Percentiles rank a stretch among this genome's conserved stretches.
phyloP scores from a whole-genome alignment of 1,140 invertebrate genomes.

The Drosophila rhopaloa region DNA sequence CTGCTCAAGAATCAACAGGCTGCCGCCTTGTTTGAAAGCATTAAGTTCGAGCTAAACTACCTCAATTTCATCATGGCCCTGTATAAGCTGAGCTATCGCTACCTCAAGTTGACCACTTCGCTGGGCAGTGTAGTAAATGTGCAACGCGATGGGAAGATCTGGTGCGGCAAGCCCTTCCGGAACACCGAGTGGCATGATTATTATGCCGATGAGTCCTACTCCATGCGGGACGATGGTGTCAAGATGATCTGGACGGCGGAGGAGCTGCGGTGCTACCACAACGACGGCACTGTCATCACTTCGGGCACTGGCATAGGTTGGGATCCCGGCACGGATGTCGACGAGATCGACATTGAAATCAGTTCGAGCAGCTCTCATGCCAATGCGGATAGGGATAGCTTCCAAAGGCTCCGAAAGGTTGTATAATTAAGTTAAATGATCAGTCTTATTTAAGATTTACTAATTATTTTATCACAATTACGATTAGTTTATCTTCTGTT shows the following conservation, averaged over 20 bases:
- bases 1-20: conserved; percentile 13
- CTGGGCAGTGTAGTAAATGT: conserved; percentile 66
- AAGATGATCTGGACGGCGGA: conserved; percentile 63
- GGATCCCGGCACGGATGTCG: conserved; percentile 36
- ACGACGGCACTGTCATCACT: conserved; percentile 66
- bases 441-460: too few species aligned
- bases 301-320: conserved; percentile 25
- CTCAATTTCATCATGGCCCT: conserved; percentile 45
- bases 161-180: conserved; percentile 49
- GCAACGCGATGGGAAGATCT: conserved; percentile 33
- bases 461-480: too few species aligned
- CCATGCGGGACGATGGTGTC: conserved; percentile 71
- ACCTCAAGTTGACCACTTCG: conserved; percentile 65
- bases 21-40: conserved; percentile 42
- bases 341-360: conserved; percentile 59
- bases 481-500: too few species aligned
- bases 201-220: conserved; percentile 68
- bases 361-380: conserved; percentile 66
- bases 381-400: not conserved
- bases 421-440: not conserved
- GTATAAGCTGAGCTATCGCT: conserved; percentile 54
- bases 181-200: conserved; percentile 79
- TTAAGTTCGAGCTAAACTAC: conserved; percentile 58
- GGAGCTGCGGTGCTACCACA: conserved; percentile 63
- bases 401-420: not conserved